Evolutionary conservation across 1,140 invertebrate genomes (phyloP).

Genomic region (Thaumetopoea pityocampa): DNA sequence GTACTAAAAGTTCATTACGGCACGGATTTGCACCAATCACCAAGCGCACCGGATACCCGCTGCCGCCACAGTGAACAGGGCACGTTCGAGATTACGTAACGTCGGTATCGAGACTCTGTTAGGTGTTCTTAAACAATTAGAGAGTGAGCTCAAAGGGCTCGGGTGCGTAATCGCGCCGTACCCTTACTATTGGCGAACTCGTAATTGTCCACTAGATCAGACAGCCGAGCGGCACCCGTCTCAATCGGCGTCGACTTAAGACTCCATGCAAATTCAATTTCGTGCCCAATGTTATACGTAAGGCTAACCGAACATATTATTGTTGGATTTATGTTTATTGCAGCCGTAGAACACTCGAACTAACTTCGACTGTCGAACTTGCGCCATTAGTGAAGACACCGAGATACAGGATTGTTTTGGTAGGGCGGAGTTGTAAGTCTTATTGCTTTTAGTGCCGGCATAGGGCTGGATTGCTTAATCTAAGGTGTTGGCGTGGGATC

Average conservation of each 20-base stretch:
- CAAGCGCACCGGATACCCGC: too few relatives aligned
- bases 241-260: conserved; percentile 67
- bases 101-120: conserved; percentile 10
- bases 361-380: conserved; percentile 74
- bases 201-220: conserved; percentile 59
- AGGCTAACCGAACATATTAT: conserved; percentile 71
- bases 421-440: conserved; percentile 71
- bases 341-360: conserved; percentile 67
- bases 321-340: conserved; percentile 76
- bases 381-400: conserved; percentile 73
- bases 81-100: conserved; percentile 7
- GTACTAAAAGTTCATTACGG: too few relatives aligned
- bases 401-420: conserved; percentile 72
- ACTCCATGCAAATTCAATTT: conserved; percentile 75
- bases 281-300: conserved; percentile 66
- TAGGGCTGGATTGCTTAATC: conserved; percentile 68
- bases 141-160: conserved; percentile 32
- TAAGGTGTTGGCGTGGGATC: conserved; percentile 45
- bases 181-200: conserved; percentile 46
- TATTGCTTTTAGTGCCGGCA: conserved; percentile 68
- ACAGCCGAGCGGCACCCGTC: conserved; percentile 42
- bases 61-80: neutral
- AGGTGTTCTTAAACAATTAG: conserved; percentile 18
- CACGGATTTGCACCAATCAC: too few relatives aligned
- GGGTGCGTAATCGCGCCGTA: conserved; percentile 39